A percentile compares a stretch with the other conserved stretches of the same genome.
phyloP scores from a whole-genome alignment of 2,888 invertebrate genomes.

The Vanessa cardui region DNA sequence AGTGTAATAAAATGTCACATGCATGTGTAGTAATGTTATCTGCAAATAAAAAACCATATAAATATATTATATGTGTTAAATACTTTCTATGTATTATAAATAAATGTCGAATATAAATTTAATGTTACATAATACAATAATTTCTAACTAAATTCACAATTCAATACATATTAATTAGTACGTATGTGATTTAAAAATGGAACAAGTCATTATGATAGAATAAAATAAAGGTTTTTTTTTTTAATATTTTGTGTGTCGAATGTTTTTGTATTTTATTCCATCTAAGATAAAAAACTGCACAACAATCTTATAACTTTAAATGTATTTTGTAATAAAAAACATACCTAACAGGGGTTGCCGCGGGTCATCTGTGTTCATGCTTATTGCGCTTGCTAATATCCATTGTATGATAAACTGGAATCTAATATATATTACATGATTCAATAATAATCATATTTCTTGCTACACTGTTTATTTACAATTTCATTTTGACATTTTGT shows the following conservation, averaged over 20 bases:
- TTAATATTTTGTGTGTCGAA: not conserved
- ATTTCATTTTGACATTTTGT: constrained; percentile 15
- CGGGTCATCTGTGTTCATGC: constrained; percentile 48
- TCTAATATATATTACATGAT: constrained; percentile 27
- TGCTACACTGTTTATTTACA: constrained; percentile 29
- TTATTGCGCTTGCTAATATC: constrained; percentile 27
- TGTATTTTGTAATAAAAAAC: constrained; percentile 27
- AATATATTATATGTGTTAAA: too few species aligned
- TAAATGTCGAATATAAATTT: too few species aligned
- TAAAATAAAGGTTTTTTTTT: not conserved
- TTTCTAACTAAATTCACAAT: too few species aligned
- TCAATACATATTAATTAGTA: too few species aligned
- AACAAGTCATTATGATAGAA: not conserved
- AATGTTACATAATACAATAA: too few species aligned
- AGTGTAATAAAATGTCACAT: too few species aligned
- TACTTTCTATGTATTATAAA: too few species aligned
- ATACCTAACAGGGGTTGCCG: constrained; percentile 46
- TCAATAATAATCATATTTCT: constrained; percentile 19
- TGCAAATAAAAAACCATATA: too few species aligned
- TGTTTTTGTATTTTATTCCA: not conserved
- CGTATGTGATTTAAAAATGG: not conserved
- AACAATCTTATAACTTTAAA: not conserved
- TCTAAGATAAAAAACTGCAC: not conserved
- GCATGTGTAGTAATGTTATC: too few species aligned
- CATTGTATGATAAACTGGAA: constrained; percentile 32